Evolutionary conservation across 1,140 invertebrate species (phyloP), one percentile per base, ranked within the genome.

Genomic region (Aporrectodea caliginosa): DNA sequence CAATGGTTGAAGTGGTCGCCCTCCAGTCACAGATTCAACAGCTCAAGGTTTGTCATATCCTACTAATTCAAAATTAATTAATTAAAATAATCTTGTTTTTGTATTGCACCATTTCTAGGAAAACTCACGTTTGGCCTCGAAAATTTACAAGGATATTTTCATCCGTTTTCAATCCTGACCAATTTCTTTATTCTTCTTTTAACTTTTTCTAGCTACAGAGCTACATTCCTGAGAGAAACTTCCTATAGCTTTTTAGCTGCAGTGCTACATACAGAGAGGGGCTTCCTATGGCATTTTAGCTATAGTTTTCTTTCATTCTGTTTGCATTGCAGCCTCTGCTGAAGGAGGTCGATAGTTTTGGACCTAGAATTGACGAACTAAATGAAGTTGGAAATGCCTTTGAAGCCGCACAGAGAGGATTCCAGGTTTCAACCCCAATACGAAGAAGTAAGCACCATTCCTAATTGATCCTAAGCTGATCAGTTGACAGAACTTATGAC

Each of bases 291-390:
- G n/a, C n/a, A n/a, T n/a, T n/a, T n/a, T n/a, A n/a, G n/a, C n/a
- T n/a, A n/a, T n/a, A n/a, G n/a, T n/a, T n/a, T 68, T 68, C 12
- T 68, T 68, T 14, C 58, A 68, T 14, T 12, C 35, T 78, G 70
- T 75, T 80, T 75, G 76, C 32, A 78, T 86, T 86, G 32, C 85
- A 91, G 89, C 95, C 95, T 0, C 90, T 98, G 43, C 89, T 93
- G 30, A 95, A 96, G 85, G 95, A 97, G 85, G 94, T 97, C 88
- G 91, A 94, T 35, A 94, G 96, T 83, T 96, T 93, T 88, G 92
- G 91, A 0, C 88, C 91, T 0, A 95, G 93, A 22, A 93, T 98
- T 77, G 95, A 98, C 82, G 96, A 95, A 89, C 91, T 97, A 32
- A 96, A 96, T 88, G 95, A 97, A 85, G 89, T 95, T 0, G 96